Evolutionary conservation across 2,888 invertebrate genomes (phyloP).

Genomic region (Hydraecia micacea): DNA sequence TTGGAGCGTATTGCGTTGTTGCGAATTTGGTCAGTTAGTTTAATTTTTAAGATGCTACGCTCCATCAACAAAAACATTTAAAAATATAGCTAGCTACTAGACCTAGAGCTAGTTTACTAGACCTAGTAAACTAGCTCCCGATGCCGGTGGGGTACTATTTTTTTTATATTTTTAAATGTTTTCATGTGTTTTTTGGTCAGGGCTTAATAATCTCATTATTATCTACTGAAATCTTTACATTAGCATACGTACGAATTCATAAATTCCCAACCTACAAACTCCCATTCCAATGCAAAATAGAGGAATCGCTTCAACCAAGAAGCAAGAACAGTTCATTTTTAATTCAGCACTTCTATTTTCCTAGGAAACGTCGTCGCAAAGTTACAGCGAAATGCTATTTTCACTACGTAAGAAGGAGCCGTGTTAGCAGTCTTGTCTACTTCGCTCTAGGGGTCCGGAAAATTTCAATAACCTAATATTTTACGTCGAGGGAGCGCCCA

Average conservation of each 20-base stretch:
- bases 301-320: slow-evolving; percentile 34
- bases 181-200: no score
- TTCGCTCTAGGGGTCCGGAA: slow-evolving; percentile 76
- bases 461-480: slow-evolving; percentile 83
- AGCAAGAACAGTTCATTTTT: slow-evolving; percentile 51
- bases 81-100: no score
- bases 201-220: neutral
- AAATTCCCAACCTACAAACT: neutral
- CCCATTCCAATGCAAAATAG: slow-evolving; percentile 15
- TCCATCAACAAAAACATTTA: neutral
- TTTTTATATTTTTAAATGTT: no score
- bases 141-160: no score
- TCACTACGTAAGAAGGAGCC: slow-evolving; percentile 63
- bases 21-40: no score
- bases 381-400: slow-evolving; percentile 69
- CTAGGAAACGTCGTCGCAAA: slow-evolving; percentile 45
- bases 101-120: no score
- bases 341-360: slow-evolving; percentile 52
- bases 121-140: no score
- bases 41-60: neutral
- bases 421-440: slow-evolving; percentile 69
- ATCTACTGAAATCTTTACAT: neutral
- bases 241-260: neutral
- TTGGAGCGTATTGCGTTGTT: neutral
- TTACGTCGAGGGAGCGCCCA: slow-evolving; percentile 71